Evolutionary conservation across 1,140 invertebrate genomes (phyloP).

Genomic region (Scaptomyza hsui): DNA sequence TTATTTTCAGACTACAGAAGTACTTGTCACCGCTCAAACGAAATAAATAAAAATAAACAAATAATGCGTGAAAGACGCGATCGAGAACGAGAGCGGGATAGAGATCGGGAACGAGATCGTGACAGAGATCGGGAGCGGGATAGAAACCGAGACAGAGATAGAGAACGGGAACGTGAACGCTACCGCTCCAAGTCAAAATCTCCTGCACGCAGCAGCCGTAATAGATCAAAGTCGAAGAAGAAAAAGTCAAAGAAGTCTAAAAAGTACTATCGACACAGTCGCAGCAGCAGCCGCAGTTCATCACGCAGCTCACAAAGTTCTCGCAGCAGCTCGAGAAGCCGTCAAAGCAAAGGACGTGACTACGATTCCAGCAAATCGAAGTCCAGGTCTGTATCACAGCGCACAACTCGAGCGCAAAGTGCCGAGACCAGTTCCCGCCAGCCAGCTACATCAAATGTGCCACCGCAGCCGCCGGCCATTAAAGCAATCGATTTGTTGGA

Average conservation of each 20-base stretch:
- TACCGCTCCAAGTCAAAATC: slow-evolving; percentile 69
- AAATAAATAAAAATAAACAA: slow-evolving; percentile 5
- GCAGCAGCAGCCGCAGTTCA: slow-evolving; percentile 69
- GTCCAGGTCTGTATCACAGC: slow-evolving; percentile 57
- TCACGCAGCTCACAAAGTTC: slow-evolving; percentile 63
- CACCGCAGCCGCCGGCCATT: slow-evolving; percentile 2
- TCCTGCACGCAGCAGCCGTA: slow-evolving; percentile 45
- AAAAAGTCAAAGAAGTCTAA: slow-evolving; percentile 79
- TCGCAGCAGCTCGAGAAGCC: slow-evolving; percentile 62
- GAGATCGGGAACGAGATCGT: slow-evolving; percentile 53
- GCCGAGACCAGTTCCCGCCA: slow-evolving; percentile 56
- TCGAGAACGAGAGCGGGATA: slow-evolving; percentile 55
- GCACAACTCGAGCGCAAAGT: slow-evolving; percentile 60
- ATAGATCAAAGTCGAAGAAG: slow-evolving; percentile 69
- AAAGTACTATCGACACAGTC: slow-evolving; percentile 67
- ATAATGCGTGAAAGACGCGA: slow-evolving; percentile 47
- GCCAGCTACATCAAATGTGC: slow-evolving; percentile 10
- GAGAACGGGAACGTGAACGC: slow-evolving; percentile 39
- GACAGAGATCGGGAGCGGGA: slow-evolving; percentile 57
- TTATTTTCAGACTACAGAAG: not conserved
- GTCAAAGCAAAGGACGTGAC: slow-evolving; percentile 69
- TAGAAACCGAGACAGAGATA: slow-evolving; percentile 35
- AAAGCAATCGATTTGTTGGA: slow-evolving; percentile 72
- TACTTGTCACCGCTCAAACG: not conserved
- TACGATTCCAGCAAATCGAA: slow-evolving; percentile 54